Base-by-base conservation (phyloP, 2,888 invertebrate species). In the Epinotia ramella region DNA sequence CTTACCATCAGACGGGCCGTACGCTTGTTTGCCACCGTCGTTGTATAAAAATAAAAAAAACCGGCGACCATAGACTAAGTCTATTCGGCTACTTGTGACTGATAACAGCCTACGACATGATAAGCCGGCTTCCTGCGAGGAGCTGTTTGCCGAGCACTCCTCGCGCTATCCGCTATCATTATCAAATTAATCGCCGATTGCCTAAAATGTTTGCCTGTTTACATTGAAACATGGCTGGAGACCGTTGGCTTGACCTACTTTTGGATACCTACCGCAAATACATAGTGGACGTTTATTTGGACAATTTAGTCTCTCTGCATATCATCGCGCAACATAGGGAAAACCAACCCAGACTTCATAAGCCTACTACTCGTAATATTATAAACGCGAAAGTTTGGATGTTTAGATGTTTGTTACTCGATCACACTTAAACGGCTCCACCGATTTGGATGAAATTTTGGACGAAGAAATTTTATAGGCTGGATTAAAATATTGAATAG, bases 121-220 rank as follows among this genome's bases (percentile, higher is more conserved):
- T 76, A 72, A 68, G 56, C 72, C 64, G 62, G 71, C 66, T 77
- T 68, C 68, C 73, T 46, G 67, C 71, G 63, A 20, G 56, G 71
- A 40, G n/a, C 13, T 69, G 69, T 74, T 64, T 74, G 68, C 63
- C 28, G 57, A 69, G 46, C 74, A 57, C 69, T 74, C 56, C 33
- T 46, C 40, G 57, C 46, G 44, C 73, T 73, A 56, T 68, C 66
- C 16, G 7, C 66, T 11, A 20, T 13, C 60, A 9, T 3, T 28
- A 24, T 63, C 67, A 40, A 64, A 64, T 69, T 60, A 67, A 64
- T 49, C 20, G 28, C 18, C 20, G 68, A 64, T 74, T 69, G 57
- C 64, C 40, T n/a, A 57, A 63, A 64, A 63, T 68, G 49, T 64
- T 74, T 74, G 49, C 64, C 18, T 57, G n/a, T 73, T 33, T 46